Evolutionary conservation across 2,797 vertebrate genomes (phyloP).

Genomic region (Lophius americanus): DNA sequence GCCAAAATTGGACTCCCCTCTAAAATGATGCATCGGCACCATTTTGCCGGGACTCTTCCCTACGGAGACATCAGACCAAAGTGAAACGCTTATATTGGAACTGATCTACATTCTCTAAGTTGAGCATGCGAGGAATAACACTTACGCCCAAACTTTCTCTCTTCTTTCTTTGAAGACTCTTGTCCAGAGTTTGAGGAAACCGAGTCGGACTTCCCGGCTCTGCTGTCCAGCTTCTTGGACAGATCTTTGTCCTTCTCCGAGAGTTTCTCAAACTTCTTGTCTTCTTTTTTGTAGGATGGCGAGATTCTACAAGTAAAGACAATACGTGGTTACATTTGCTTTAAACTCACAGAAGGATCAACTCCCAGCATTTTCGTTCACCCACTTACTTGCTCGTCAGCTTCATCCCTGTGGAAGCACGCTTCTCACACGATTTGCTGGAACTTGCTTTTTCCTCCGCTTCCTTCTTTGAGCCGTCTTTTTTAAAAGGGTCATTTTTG

Average conservation of each 20-base stretch:
- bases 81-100: not conserved
- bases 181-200: constrained; percentile 79
- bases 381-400: constrained; percentile 82
- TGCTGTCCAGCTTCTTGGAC: constrained; percentile 88
- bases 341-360: not conserved
- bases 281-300: constrained; percentile 90
- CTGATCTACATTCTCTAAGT: not conserved
- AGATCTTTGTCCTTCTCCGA: constrained; percentile 93
- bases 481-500: constrained; percentile 97
- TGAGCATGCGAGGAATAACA: constrained; percentile 26
- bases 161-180: constrained; percentile 89
- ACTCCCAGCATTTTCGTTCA: not conserved
- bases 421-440: constrained; percentile 88
- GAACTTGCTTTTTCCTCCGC: constrained; percentile 88
- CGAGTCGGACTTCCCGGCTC: constrained; percentile 86
- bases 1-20: constrained; percentile 82
- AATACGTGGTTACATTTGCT: not conserved
- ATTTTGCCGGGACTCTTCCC: constrained; percentile 92
- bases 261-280: constrained; percentile 93
- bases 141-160: constrained; percentile 92
- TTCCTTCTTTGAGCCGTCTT: constrained; percentile 92
- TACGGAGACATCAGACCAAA: constrained; percentile 41
- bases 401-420: constrained; percentile 83
- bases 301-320: constrained; percentile 76
- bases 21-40: constrained; percentile 84